Conservation (phyloP, 2,113 vertebrate species). For the Gobio gobio region DNA sequence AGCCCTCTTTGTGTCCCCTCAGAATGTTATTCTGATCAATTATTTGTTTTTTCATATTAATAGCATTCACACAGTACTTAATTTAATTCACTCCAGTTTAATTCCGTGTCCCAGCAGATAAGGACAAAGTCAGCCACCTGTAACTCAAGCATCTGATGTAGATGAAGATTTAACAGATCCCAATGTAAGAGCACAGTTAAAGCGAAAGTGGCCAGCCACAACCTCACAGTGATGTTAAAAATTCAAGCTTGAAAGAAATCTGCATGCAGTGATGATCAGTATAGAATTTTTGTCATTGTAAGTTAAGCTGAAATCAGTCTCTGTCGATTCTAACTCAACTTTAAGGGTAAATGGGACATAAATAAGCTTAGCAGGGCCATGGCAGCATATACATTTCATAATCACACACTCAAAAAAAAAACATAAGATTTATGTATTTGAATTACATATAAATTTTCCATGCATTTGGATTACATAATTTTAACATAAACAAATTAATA, state of each 20-base stretch:
- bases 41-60: not conserved
- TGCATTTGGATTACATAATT: too few relatives aligned
- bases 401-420: not conserved
- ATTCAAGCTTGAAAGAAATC: not conserved
- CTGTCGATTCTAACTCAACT: not conserved
- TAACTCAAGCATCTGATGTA: not conserved
- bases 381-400: not conserved
- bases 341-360: not conserved
- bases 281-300: not conserved
- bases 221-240: not conserved
- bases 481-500: too few relatives aligned
- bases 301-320: not conserved
- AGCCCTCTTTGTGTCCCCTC: not conserved
- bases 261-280: not conserved
- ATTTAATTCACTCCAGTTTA: not conserved
- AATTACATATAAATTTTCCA: too few relatives aligned
- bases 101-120: not conserved
- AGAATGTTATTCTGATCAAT: not conserved
- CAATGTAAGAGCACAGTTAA: not conserved
- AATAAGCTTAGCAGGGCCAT: not conserved
- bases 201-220: not conserved
- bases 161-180: not conserved
- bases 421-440: too few relatives aligned
- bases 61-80: not conserved
- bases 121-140: not conserved